A percentile compares a stretch with the other conserved stretches of the same genome.
phyloP scores from a whole-genome alignment of 30 jellyfish, hydroid and myxozoan genomes.

The Aurelia aurita complex sp. Pacific region DNA sequence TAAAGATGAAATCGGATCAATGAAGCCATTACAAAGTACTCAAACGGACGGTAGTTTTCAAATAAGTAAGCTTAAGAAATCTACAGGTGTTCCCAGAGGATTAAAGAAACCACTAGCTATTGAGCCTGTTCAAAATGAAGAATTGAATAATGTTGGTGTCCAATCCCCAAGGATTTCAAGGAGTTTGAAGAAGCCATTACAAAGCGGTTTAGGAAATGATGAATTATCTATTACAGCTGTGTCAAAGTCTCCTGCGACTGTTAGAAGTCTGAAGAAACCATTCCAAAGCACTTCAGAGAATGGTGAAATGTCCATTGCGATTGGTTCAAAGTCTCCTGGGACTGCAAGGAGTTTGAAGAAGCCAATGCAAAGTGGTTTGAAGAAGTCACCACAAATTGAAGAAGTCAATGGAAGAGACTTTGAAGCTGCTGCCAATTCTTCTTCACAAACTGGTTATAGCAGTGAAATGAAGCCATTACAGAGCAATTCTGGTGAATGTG shows the following conservation, averaged over 20 bases:
- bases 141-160: not conserved
- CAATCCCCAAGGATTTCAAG: not conserved
- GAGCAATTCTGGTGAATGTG: too few relatives aligned
- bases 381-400: not conserved
- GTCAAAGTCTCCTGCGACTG: too few relatives aligned
- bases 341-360: constrained; percentile 2
- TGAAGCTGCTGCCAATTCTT: not conserved
- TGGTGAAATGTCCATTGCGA: not conserved
- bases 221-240: not conserved
- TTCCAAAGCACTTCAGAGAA: not conserved
- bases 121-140: constrained; percentile 8
- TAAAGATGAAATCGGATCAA: constrained; percentile 10
- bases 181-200: constrained; percentile 1
- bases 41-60: constrained; percentile 5
- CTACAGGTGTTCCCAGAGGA: too few relatives aligned
- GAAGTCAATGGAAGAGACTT: not conserved
- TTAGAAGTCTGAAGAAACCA: constrained; percentile 11
- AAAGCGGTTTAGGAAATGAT: constrained; percentile 6
- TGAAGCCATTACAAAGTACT: constrained; percentile 15
- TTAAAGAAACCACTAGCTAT: too few relatives aligned
- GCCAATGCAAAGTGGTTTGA: constrained; percentile 31
- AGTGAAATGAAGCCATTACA: too few relatives aligned
- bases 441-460: too few relatives aligned
- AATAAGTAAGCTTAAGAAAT: not conserved
- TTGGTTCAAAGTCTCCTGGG: constrained; percentile 7